Percentiles rank a stretch among this genome's conserved stretches.
phyloP scores from a whole-genome alignment of 2,797 vertebrate species.

The Schizopygopsis pylzovi region DNA sequence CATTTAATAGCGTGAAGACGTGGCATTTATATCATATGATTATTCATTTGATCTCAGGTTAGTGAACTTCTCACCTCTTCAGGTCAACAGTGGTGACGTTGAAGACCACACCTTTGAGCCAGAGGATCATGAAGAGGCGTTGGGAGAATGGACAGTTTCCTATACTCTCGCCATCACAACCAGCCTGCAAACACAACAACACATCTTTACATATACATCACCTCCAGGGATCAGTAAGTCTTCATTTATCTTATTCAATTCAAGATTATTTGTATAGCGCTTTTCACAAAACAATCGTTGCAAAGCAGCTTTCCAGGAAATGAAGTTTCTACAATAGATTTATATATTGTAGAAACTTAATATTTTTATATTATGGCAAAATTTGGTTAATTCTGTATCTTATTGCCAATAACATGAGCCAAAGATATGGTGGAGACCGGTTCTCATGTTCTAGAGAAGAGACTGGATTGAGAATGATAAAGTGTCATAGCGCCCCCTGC shows the following conservation, averaged over 20 bases:
- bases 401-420: neutral
- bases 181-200: conserved; percentile 79
- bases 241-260: neutral
- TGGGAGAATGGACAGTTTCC: conserved; percentile 99
- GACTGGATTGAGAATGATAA: neutral
- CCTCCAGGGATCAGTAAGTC: neutral
- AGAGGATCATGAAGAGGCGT: conserved; percentile 99
- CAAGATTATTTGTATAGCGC: no score
- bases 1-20: neutral
- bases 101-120: conserved; percentile 99
- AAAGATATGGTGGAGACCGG: neutral
- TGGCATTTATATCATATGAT: neutral
- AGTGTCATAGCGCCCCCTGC: conserved; percentile 52
- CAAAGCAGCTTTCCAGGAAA: no score
- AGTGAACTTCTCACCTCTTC: conserved; percentile 83
- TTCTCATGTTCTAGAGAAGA: neutral
- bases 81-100: conserved; percentile 98
- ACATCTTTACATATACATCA: neutral
- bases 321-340: no score
- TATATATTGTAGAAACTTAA: no score
- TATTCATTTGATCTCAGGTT: neutral
- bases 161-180: conserved; percentile 96
- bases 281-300: no score
- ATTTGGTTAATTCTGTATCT: no score
- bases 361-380: no score